Percentiles rank a stretch among this genome's conserved stretches.
These are phyloP conservation scores for Sminthurides aquaticus DNA, from an alignment of 2,888 invertebrate species.

Conservation along the genomic window DNA sequence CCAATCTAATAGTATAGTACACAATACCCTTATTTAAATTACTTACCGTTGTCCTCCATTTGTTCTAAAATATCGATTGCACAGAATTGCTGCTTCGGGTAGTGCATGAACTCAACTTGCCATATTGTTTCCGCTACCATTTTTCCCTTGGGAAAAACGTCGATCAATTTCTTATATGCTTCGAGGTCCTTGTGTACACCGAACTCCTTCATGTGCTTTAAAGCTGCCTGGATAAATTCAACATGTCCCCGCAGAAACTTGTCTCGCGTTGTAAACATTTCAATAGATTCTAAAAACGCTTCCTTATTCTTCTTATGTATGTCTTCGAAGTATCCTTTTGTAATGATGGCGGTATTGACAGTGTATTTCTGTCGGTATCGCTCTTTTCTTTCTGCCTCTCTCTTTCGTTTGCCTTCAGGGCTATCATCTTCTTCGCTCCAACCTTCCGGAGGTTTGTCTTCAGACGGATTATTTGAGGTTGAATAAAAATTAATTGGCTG, in stretches of 20 bases:
- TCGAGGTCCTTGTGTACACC: slow-evolving; percentile 79
- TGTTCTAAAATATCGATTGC: slow-evolving; percentile 80
- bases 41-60: slow-evolving; percentile 84
- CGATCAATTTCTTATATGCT: slow-evolving; percentile 70
- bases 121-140: slow-evolving; percentile 73
- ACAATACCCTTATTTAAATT: no score
- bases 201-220: slow-evolving; percentile 80
- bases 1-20: no score
- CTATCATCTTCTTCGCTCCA: slow-evolving; percentile 2
- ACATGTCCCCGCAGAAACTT: slow-evolving; percentile 74
- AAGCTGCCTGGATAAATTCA: slow-evolving; percentile 85
- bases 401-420: background rate
- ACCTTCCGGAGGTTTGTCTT: background rate
- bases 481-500: background rate
- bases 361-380: slow-evolving; percentile 12
- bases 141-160: slow-evolving; percentile 80
- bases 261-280: slow-evolving; percentile 63
- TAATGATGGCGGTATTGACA: slow-evolving; percentile 4
- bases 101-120: slow-evolving; percentile 86
- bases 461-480: background rate
- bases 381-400: slow-evolving; percentile 4
- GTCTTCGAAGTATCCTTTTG: slow-evolving; percentile 44
- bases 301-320: slow-evolving; percentile 57
- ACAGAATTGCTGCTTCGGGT: slow-evolving; percentile 91
- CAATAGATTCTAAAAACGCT: slow-evolving; percentile 64